Conservation (phyloP, 2,797 vertebrate genomes). For the Mormyrus hasselquistii region DNA sequence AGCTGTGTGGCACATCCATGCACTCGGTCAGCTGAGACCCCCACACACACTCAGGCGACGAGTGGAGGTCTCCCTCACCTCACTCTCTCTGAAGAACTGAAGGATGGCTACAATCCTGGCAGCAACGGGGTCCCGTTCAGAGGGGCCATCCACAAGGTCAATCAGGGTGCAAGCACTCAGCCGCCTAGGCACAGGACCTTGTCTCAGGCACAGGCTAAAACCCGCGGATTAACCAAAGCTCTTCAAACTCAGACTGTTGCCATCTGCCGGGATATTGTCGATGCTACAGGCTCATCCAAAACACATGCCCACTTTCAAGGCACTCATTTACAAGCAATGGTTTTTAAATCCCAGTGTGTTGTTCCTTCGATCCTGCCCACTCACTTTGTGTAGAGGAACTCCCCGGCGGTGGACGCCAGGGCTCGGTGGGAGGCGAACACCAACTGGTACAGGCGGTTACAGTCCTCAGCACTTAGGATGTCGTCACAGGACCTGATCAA, state of each 20-base stretch:
- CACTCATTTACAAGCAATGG: neutral
- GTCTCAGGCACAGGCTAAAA: neutral
- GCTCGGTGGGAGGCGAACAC: conserved; percentile 83
- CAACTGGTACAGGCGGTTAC: conserved; percentile 71
- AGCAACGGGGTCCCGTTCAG: conserved; percentile 43
- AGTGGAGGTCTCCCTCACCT: conserved; percentile 59
- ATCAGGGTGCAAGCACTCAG: conserved; percentile 45
- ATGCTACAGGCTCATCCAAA: neutral
- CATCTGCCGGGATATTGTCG: neutral
- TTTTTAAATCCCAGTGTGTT: neutral
- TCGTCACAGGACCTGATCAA: conserved; percentile 69
- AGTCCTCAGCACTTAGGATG: conserved; percentile 66
- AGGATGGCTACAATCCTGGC: conserved; percentile 66
- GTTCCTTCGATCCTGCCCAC: conserved; percentile 8
- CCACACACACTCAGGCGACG: neutral
- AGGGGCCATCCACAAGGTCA: conserved; percentile 38
- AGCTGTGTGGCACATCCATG: conserved; percentile 52
- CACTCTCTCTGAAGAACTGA: conserved; percentile 66
- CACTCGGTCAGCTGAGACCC: conserved; percentile 4
- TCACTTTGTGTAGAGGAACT: conserved; percentile 80
- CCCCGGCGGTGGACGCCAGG: conserved; percentile 74
- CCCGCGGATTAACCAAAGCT: neutral
- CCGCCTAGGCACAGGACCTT: conserved; percentile 52
- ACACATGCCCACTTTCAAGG: neutral
- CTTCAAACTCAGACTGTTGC: neutral